Evolutionary conservation across 2,797 vertebrate genomes (phyloP).

Genomic region (Australoheros facetus): DNA sequence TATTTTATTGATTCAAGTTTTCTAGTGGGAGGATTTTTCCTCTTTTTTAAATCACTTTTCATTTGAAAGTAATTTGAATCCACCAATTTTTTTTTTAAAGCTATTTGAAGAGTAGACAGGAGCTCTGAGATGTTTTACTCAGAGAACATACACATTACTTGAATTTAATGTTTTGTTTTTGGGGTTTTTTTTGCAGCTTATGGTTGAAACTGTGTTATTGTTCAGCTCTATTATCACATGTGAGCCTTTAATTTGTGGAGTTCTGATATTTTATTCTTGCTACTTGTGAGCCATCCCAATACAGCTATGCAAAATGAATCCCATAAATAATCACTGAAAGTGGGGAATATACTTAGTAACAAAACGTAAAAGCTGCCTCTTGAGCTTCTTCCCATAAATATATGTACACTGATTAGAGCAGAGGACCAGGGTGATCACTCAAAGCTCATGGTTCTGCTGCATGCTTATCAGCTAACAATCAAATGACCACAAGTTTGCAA

Average conservation of each 20-base stretch:
- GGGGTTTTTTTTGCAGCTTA: not conserved
- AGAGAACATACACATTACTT: not conserved
- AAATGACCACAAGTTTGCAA: slow-evolving; percentile 19
- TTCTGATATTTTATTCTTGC: not conserved
- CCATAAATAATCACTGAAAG: not conserved
- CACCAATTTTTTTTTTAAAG: not conserved
- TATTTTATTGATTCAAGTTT: not conserved
- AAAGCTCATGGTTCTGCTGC: not conserved
- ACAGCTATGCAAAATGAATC: not conserved
- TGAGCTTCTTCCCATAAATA: not conserved
- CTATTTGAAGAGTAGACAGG: not conserved
- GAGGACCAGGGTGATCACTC: not conserved
- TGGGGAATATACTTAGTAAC: not conserved
- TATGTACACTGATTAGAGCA: not conserved
- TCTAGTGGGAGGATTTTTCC: not conserved
- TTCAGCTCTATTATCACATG: not conserved
- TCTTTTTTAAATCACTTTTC: not conserved
- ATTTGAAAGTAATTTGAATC: not conserved
- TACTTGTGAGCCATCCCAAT: not conserved
- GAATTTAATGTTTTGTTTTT: not conserved
- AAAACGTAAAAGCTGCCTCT: not conserved
- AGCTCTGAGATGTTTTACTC: not conserved
- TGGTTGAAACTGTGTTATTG: no score
- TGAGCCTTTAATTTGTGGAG: not conserved
- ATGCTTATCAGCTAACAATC: slow-evolving; percentile 4